These are phyloP conservation scores for Drosophila koepferae DNA, from an alignment of 2,888 invertebrate genomes.

Conservation along the genomic window DNA sequence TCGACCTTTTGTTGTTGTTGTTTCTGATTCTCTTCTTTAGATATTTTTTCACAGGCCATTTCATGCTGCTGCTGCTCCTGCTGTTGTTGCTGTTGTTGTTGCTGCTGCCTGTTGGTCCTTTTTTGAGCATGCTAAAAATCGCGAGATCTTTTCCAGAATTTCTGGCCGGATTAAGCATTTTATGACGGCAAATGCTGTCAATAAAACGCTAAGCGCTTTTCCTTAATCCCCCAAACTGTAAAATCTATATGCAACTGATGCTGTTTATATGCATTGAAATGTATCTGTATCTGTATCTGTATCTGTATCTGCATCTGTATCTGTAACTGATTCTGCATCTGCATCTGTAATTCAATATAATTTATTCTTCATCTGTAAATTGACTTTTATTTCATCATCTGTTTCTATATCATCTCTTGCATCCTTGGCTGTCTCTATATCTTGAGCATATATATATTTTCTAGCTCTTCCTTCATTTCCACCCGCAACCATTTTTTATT, in stretches of 20 bases:
- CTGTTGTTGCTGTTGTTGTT: neutral
- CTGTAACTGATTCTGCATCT: neutral
- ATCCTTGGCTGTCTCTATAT: neutral
- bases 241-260: neutral
- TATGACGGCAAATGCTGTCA: conserved; percentile 48
- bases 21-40: conserved; percentile 26
- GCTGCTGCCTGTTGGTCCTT: conserved; percentile 45
- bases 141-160: conserved; percentile 68
- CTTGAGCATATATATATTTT: neutral
- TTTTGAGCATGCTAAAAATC: conserved; percentile 67
- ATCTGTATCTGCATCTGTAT: neutral
- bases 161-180: conserved; percentile 65
- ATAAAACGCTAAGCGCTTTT: conserved; percentile 79
- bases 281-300: neutral
- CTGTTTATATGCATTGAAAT: too few relatives aligned
- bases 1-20: conserved; percentile 56
- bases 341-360: neutral
- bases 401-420: neutral
- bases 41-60: conserved; percentile 69
- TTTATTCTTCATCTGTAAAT: neutral
- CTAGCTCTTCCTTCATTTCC: neutral
- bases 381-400: too few relatives aligned
- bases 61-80: conserved; percentile 23
- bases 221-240: conserved; percentile 50
- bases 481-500: conserved; percentile 28